phyloP scores from a whole-genome alignment of 2,888 invertebrate genomes.

The Carpatolechia fugitivella region DNA sequence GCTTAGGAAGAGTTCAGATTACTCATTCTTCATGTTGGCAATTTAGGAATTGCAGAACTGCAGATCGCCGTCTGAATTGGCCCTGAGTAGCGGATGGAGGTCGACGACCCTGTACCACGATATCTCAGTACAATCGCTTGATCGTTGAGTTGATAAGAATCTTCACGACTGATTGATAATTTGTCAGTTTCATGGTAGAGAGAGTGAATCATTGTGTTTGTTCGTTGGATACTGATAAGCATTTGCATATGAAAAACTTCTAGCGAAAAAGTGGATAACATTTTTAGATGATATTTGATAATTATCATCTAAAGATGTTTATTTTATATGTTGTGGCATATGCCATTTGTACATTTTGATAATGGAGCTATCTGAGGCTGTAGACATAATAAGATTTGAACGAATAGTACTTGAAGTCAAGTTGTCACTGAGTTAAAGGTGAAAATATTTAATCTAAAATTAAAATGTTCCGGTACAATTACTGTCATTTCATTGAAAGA shows the following conservation, averaged over 20 bases:
- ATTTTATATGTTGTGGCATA: too few species aligned
- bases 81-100: conserved; percentile 60
- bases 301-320: too few species aligned
- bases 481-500: conserved; percentile 8
- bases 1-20: not conserved
- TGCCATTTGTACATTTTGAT: too few species aligned
- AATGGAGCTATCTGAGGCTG: too few species aligned
- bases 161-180: not conserved
- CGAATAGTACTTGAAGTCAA: not conserved
- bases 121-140: conserved; percentile 17
- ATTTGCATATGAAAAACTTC: too few species aligned
- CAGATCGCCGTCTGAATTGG: conserved; percentile 55
- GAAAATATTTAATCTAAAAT: not conserved
- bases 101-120: conserved; percentile 41
- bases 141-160: not conserved
- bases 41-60: conserved; percentile 35
- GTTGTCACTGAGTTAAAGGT: not conserved
- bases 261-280: too few species aligned
- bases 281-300: too few species aligned
- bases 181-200: conserved; percentile 18
- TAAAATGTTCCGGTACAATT: not conserved
- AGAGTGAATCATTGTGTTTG: conserved; percentile 22
- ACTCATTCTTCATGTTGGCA: conserved; percentile 37
- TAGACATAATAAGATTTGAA: not conserved
- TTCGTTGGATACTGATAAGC: conserved; percentile 15